Evolutionary conservation across 2,797 vertebrate genomes (phyloP).

Genomic region (Cirrhinus molitorella): DNA sequence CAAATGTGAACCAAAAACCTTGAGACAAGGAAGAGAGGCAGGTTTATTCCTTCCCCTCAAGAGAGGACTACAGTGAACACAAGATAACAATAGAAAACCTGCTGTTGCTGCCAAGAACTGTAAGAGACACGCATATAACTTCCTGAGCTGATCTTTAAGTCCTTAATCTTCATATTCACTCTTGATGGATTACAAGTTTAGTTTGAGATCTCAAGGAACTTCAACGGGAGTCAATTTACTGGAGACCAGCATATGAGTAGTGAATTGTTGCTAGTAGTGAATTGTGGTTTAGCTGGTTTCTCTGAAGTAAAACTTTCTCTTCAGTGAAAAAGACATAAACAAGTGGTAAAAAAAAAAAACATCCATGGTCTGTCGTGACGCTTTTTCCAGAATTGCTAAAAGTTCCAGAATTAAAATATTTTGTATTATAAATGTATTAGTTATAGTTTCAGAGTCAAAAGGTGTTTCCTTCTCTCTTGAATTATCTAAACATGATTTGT

Average conservation of each 20-base stretch:
- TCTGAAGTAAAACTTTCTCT: not conserved
- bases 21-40: not conserved
- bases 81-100: slow-evolving; percentile 23
- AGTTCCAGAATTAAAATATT: not conserved
- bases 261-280: not conserved
- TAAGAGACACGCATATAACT: slow-evolving; percentile 9
- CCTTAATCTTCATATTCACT: slow-evolving; percentile 32
- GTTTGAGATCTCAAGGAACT: not conserved
- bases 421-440: not conserved
- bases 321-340: not conserved
- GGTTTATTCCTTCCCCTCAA: slow-evolving; percentile 6
- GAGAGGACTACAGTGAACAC: not conserved
- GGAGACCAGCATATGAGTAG: not conserved
- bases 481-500: not conserved
- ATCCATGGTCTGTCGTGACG: not conserved
- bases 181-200: slow-evolving; percentile 18
- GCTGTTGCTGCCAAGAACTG: not conserved
- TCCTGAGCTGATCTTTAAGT: not conserved
- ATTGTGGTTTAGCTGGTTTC: not conserved
- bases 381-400: not conserved
- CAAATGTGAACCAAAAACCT: not conserved
- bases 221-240: not conserved
- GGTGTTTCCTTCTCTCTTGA: not conserved
- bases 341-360: slow-evolving; percentile 1
- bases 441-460: not conserved